Evolutionary conservation across 2,797 vertebrate genomes (phyloP), one percentile per base, ranked within the genome.

Genomic region (Ispidina lecontei): DNA sequence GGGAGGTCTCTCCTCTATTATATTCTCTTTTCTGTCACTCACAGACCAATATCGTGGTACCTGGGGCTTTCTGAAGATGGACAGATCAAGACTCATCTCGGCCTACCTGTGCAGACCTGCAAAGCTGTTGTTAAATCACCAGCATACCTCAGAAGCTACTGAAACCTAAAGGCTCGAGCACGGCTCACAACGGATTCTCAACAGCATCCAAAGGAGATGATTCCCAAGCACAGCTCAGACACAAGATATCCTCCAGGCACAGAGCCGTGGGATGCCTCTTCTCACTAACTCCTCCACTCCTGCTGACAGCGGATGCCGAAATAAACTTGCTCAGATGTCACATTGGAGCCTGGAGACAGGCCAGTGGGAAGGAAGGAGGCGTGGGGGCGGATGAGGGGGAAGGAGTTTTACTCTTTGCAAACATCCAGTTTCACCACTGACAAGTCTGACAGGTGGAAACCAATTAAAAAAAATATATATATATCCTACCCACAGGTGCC

Each of bases 261-360:
- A 46, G 79, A 76, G 81, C 86, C 7, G 84, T 89, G 87, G 85
- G 91, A 75, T 91, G 93, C 11, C 76, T 78, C 88, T 93, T 84
- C 78, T 94, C 86, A 94, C 91, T 80, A 89, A 91, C 93, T 94
- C 94, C 96, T 95, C 94, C 94, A 49, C 72, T 95, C 79, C 91
- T 93, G 88, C 49, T 95, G 95, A 73, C 94, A 90, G 86, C 5
- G 4, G 68, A 67, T 90, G 83, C 83, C 56, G 64, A 89, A 94
- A 95, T 94, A 95, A 96, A 95, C 90, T 80, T 60, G 73, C 76
- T 95, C 79, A 86, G 65, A 86, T 92, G 70, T 81, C 83, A 62
- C 65, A 33, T 21, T 41, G 47, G 72, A 83, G 78, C 70, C 82
- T 83, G 86, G 88, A 90, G 91, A 14, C 5, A 44, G 83, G 90